Conservation (phyloP, 2,113 vertebrate species). For the Zosterops lateralis region DNA sequence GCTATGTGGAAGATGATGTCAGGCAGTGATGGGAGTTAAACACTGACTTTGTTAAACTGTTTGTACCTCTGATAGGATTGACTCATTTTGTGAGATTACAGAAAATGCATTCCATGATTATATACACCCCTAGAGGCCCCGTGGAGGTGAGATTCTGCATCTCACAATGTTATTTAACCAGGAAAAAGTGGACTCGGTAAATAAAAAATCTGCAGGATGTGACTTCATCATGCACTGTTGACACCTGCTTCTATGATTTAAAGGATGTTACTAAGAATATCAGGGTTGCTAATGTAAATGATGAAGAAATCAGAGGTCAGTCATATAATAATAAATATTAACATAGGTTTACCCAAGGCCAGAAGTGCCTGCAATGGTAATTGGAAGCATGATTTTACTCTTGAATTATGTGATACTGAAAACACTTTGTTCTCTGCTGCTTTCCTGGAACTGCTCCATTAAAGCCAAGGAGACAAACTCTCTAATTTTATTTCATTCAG, state of each 20-base stretch:
- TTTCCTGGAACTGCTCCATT: conserved; percentile 58
- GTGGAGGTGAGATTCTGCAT: conserved; percentile 34
- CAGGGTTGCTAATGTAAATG: conserved; percentile 47
- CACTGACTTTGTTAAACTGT: not conserved
- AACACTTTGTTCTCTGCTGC: not conserved
- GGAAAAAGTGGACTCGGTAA: not conserved
- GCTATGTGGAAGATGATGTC: conserved; percentile 14
- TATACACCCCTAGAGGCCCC: not conserved
- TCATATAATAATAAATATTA: conserved; percentile 67
- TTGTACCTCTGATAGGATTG: conserved; percentile 5
- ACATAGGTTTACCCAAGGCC: conserved; percentile 50
- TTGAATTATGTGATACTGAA: conserved; percentile 58
- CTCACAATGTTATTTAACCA: conserved; percentile 11
- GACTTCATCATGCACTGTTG: conserved; percentile 45
- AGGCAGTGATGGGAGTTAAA: conserved; percentile 15
- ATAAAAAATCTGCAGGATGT: conserved; percentile 40
- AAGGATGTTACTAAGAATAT: conserved; percentile 56
- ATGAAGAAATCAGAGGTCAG: conserved; percentile 56
- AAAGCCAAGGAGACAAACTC: not conserved
- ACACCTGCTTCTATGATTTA: conserved; percentile 49
- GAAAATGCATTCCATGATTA: conserved; percentile 14
- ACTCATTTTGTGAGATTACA: conserved; percentile 34
- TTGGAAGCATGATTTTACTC: conserved; percentile 31
- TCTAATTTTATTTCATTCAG: not conserved
- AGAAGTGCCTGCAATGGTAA: conserved; percentile 35